Conservation (phyloP, 2,888 invertebrate genomes). For the Hydriomena furcata region DNA sequence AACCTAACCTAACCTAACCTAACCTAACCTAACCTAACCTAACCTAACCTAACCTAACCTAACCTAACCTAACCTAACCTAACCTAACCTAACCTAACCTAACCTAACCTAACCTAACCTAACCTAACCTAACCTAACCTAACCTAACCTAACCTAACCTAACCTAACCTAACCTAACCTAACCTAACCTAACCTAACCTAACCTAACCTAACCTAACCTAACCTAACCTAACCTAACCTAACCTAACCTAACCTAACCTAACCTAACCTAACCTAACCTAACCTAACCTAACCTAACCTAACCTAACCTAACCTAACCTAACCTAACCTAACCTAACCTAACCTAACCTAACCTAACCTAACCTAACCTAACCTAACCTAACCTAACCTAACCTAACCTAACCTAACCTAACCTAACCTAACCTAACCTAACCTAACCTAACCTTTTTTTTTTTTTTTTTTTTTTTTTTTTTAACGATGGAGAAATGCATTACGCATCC, state of each 20-base stretch:
- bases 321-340: constrained; percentile 14
- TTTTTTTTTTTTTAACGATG: background rate
- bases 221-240: constrained; percentile 30
- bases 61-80: too few relatives aligned
- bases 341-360: background rate
- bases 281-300: constrained; percentile 31
- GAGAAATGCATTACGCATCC: too few relatives aligned
- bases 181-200: constrained; percentile 30
- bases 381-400: constrained; percentile 5
- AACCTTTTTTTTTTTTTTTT: background rate
- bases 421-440: constrained; percentile 8
- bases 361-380: background rate
- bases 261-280: constrained; percentile 30
- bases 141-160: too few relatives aligned
- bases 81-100: too few relatives aligned
- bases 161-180: constrained; percentile 29
- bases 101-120: too few relatives aligned
- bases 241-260: constrained; percentile 30
- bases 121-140: too few relatives aligned
- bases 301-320: constrained; percentile 22
- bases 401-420: constrained; percentile 7
- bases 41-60: too few relatives aligned
- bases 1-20: too few relatives aligned
- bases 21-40: too few relatives aligned
- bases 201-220: constrained; percentile 28